phyloP scores from a whole-genome alignment of 2,888 invertebrate species.

The Aspidiotus destructor region DNA sequence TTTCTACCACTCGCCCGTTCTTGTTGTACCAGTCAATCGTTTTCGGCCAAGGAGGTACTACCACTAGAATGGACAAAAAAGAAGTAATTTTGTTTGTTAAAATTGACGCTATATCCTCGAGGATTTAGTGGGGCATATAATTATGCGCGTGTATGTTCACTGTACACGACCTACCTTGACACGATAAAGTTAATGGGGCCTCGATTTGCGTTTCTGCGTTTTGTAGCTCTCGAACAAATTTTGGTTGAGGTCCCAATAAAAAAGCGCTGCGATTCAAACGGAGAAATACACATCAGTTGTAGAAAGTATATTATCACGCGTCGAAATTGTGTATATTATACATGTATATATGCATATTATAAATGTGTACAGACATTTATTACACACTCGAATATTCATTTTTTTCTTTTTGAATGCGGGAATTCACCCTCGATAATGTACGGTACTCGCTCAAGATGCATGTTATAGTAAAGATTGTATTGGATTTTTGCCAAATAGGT shows the following conservation, averaged over 20 bases:
- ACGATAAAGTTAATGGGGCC: conserved; percentile 61
- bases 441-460: too few relatives aligned
- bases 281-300: not conserved
- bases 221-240: conserved; percentile 64
- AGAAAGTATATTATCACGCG: not conserved
- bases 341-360: not conserved
- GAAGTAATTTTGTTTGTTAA: not conserved
- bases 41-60: conserved; percentile 77
- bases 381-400: too few relatives aligned
- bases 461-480: too few relatives aligned
- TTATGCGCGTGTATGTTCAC: not conserved
- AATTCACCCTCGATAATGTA: too few relatives aligned
- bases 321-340: not conserved
- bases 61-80: conserved; percentile 45
- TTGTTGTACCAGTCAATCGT: conserved; percentile 79
- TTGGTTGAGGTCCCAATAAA: conserved; percentile 62
- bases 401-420: too few relatives aligned
- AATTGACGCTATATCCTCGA: not conserved
- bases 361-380: not conserved
- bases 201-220: conserved; percentile 68
- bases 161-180: conserved; percentile 52
- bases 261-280: conserved; percentile 42
- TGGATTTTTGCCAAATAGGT: too few relatives aligned
- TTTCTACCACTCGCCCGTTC: conserved; percentile 62
- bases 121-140: too few relatives aligned